Evolutionary conservation across 2,888 invertebrate genomes (phyloP).

Genomic region (Eupithecia tripunctaria): DNA sequence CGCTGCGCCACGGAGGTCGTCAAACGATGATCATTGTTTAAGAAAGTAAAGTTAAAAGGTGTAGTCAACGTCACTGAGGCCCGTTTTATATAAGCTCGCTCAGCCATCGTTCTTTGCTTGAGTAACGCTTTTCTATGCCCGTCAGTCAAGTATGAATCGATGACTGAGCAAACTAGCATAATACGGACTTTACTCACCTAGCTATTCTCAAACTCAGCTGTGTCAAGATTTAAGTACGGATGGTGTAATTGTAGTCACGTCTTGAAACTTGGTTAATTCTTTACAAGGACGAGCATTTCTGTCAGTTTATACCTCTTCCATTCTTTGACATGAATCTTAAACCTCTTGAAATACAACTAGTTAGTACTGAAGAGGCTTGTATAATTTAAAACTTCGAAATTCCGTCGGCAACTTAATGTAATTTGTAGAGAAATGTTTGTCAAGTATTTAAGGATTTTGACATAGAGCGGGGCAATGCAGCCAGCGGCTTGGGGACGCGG

Average conservation of each 20-base stretch:
- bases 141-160: no score
- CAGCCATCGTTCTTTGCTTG: no score
- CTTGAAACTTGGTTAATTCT: slow-evolving; percentile 40
- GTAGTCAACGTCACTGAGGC: no score
- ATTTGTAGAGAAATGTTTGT: neutral
- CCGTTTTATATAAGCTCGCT: no score
- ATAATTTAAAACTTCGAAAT: neutral
- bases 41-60: neutral
- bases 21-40: neutral
- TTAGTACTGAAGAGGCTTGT: neutral
- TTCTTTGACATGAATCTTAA: slow-evolving; percentile 29
- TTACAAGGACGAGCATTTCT: slow-evolving; percentile 33
- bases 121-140: no score
- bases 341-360: slow-evolving; percentile 5
- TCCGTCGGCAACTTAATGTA: neutral
- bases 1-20: no score
- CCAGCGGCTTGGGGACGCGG: no score
- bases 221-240: slow-evolving; percentile 37
- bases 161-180: no score
- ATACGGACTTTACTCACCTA: neutral
- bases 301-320: slow-evolving; percentile 24
- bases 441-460: no score
- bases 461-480: no score
- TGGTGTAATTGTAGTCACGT: slow-evolving; percentile 44
- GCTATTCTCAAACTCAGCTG: slow-evolving; percentile 15